These are phyloP conservation scores for Aulostomus chinensis DNA, from an alignment of 2,797 vertebrate species.

Conservation along the genomic window DNA sequence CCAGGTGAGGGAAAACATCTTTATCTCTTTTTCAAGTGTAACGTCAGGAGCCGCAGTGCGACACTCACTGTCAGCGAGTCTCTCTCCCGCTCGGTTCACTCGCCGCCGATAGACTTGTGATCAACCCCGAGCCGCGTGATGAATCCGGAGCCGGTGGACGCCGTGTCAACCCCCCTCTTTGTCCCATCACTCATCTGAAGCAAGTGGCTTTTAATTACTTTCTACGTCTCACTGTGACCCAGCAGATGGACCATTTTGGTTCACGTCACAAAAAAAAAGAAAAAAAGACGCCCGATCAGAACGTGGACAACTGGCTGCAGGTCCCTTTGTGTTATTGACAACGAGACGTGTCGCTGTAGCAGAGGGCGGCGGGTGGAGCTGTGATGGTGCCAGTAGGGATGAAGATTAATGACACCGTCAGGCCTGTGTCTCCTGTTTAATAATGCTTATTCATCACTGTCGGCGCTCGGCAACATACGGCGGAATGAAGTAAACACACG, in stretches of 20 bases:
- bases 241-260: slow-evolving; percentile 19
- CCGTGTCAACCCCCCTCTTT: slow-evolving; percentile 22
- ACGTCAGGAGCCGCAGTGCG: slow-evolving; percentile 48
- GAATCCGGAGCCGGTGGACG: slow-evolving; percentile 30
- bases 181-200: slow-evolving; percentile 38
- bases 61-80: slow-evolving; percentile 74
- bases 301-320: slow-evolving; percentile 3
- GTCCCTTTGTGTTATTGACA: slow-evolving; percentile 35
- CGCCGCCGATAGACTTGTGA: slow-evolving; percentile 34
- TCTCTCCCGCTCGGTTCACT: slow-evolving; percentile 55
- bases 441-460: slow-evolving; percentile 75
- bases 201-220: slow-evolving; percentile 33
- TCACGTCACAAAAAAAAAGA: slow-evolving; percentile 4
- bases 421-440: slow-evolving; percentile 67
- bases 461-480: slow-evolving; percentile 25
- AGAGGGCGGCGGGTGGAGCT: slow-evolving; percentile 31
- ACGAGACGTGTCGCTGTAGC: slow-evolving; percentile 37
- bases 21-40: slow-evolving; percentile 23
- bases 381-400: slow-evolving; percentile 58
- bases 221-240: slow-evolving; percentile 22
- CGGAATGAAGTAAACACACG: slow-evolving; percentile 13
- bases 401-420: slow-evolving; percentile 69
- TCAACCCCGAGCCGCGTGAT: slow-evolving; percentile 44
- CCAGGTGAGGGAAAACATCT: slow-evolving; percentile 33
- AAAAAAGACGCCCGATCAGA: slow-evolving; percentile 9